A percentile compares a stretch with the other conserved stretches of the same genome.
Evolutionary conservation across 2,888 invertebrate genomes (phyloP).

Genomic region (Clepsis dumicolana): DNA sequence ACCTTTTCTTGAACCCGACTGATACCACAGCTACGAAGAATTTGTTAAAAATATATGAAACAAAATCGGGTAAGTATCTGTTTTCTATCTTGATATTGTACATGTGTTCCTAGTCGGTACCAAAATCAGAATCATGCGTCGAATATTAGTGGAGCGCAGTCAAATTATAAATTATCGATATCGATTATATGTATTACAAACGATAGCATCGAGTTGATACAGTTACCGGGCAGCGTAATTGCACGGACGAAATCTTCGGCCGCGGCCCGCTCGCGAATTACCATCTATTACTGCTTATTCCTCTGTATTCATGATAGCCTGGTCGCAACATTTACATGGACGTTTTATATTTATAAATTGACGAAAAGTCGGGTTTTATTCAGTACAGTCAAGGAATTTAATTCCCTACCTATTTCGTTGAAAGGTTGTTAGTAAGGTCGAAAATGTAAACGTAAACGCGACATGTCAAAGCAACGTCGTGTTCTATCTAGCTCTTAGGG

Average conservation of each 20-base stretch:
- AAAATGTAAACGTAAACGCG: too few species aligned
- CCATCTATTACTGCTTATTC: constrained; percentile 17
- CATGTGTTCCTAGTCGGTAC: too few species aligned
- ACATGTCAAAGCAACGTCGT: too few species aligned
- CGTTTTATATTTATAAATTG: not conserved
- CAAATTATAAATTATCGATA: constrained; percentile 9
- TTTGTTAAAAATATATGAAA: too few species aligned
- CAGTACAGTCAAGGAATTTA: too few species aligned
- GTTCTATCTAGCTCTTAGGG: too few species aligned
- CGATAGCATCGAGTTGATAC: constrained; percentile 22
- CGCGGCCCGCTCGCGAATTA: constrained; percentile 17
- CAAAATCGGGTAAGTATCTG: too few species aligned
- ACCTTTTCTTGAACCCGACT: not conserved
- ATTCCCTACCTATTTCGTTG: too few species aligned
- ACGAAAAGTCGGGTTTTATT: too few species aligned
- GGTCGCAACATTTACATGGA: constrained; percentile 17
- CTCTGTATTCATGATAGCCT: constrained; percentile 3
- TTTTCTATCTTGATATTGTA: too few species aligned
- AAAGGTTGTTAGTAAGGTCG: too few species aligned
- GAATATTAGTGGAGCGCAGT: constrained; percentile 11
- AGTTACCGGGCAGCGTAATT: constrained; percentile 24
- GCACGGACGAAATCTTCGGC: constrained; percentile 26
- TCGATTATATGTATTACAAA: constrained; percentile 28
- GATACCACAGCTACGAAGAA: too few species aligned
- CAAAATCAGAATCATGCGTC: not conserved